A percentile compares a stretch with the other conserved stretches of the same genome.
phyloP scores from a whole-genome alignment of 2,888 invertebrate genomes.

The Liposcelis brunnea region DNA sequence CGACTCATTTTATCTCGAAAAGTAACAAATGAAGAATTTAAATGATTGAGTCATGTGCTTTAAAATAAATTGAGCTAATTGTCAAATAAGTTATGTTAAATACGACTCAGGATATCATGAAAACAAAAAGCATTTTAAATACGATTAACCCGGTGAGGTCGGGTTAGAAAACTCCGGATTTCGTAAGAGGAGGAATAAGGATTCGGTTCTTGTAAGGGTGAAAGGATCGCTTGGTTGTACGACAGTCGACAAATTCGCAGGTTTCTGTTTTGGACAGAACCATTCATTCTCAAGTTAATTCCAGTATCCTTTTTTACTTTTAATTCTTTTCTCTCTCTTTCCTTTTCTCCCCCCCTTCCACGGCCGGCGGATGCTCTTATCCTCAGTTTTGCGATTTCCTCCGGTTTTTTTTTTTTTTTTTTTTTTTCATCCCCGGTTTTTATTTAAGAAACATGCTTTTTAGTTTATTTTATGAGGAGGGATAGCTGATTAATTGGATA shows the following conservation, averaged over 20 bases:
- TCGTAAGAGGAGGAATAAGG: not conserved
- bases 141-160: constrained; percentile 1
- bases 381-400: no score
- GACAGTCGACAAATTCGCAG: constrained; percentile 18
- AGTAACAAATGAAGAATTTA: constrained; percentile 7
- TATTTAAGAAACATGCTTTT: no score
- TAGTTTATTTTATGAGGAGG: no score
- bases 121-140: constrained; percentile 9
- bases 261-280: constrained; percentile 18
- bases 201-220: not conserved
- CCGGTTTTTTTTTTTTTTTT: no score
- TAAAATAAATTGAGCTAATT: constrained; percentile 10
- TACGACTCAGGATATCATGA: constrained; percentile 8
- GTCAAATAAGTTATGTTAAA: constrained; percentile 10
- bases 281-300: constrained; percentile 15
- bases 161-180: not conserved
- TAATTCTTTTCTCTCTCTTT: constrained; percentile 7
- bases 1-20: no score
- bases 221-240: not conserved
- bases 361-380: no score
- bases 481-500: no score
- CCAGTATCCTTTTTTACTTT: constrained; percentile 8
- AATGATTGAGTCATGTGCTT: constrained; percentile 5
- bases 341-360: constrained; percentile 11
- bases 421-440: no score